Conservation (phyloP, 1,140 invertebrate species). For the Drosophila bifasciata region DNA sequence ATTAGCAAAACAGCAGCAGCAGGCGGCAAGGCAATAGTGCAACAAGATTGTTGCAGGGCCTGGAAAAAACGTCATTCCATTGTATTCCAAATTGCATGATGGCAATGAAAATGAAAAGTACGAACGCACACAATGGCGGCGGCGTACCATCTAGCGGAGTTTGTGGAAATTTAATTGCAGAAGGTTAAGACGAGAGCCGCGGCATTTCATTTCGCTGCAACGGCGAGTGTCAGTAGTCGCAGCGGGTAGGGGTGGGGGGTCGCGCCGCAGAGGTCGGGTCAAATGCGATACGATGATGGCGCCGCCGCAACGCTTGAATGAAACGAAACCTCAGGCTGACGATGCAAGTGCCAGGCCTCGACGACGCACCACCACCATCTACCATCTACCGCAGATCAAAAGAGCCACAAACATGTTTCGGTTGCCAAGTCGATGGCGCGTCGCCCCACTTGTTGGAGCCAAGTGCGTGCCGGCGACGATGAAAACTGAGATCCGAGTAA, state of each 20-base stretch:
- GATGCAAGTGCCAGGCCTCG: slow-evolving; percentile 14
- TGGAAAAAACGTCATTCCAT: slow-evolving; percentile 63
- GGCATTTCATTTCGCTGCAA: slow-evolving; percentile 59
- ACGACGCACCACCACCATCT: slow-evolving; percentile 17
- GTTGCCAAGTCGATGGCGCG: slow-evolving; percentile 32
- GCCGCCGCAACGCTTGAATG: slow-evolving; percentile 58
- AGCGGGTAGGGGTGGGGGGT: not conserved
- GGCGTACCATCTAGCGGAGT: slow-evolving; percentile 17
- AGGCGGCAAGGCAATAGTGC: slow-evolving; percentile 1
- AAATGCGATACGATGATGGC: slow-evolving; percentile 51
- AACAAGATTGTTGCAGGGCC: slow-evolving; percentile 38
- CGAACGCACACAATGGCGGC: slow-evolving; percentile 32
- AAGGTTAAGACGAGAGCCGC: slow-evolving; percentile 48
- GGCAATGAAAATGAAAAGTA: slow-evolving; percentile 77
- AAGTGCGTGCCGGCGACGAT: slow-evolving; percentile 36
- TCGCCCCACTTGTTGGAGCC: slow-evolving; percentile 65
- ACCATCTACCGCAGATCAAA: slow-evolving; percentile 50
- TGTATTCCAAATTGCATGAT: slow-evolving; percentile 75
- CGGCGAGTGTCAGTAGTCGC: no score
- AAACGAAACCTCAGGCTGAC: slow-evolving; percentile 16
- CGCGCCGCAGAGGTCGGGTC: slow-evolving; percentile 61
- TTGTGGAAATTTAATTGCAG: slow-evolving; percentile 73
- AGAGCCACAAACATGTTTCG: slow-evolving; percentile 61
- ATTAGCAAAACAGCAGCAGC: slow-evolving; percentile 49
- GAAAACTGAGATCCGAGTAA: slow-evolving; percentile 14